These are phyloP conservation scores for Microcebus tavaratra DNA, from an alignment of 2,113 vertebrate species.

Conservation along the genomic window DNA sequence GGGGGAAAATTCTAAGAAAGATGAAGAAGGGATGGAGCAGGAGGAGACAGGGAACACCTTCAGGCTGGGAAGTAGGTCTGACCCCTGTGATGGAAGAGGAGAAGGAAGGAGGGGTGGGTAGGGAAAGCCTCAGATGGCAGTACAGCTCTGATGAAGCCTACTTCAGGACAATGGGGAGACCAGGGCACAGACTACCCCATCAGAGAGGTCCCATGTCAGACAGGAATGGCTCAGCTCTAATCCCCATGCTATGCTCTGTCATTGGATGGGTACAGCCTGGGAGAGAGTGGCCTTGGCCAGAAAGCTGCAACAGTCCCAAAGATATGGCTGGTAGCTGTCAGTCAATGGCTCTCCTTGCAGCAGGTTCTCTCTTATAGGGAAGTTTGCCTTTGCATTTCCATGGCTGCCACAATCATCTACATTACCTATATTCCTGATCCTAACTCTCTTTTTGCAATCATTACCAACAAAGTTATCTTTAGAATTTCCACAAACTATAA, in stretches of 20 bases:
- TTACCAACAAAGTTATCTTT: constrained; percentile 24
- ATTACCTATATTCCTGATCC: neutral
- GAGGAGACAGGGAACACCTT: neutral
- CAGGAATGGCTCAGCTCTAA: neutral
- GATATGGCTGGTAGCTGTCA: accelerated
- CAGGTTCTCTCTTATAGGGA: neutral
- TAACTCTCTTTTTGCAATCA: neutral
- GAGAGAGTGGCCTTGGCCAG: neutral
- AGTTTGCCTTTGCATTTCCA: neutral
- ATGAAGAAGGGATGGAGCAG: neutral
- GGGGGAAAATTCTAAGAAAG: neutral
- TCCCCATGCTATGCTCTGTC: neutral
- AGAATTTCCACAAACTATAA: constrained; percentile 1
- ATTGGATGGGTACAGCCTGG: neutral
- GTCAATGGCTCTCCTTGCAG: neutral
- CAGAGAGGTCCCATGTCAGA: neutral
- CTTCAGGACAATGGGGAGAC: neutral
- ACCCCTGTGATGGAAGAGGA: neutral
- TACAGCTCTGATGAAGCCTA: neutral
- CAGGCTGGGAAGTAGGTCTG: neutral
- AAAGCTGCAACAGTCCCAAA: neutral
- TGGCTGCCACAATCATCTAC: neutral
- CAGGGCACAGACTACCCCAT: neutral
- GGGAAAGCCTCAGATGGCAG: neutral
- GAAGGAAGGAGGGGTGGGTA: neutral